Evolutionary conservation across 2,888 invertebrate genomes (phyloP).

Genomic region (Lydus trimaculatus): DNA sequence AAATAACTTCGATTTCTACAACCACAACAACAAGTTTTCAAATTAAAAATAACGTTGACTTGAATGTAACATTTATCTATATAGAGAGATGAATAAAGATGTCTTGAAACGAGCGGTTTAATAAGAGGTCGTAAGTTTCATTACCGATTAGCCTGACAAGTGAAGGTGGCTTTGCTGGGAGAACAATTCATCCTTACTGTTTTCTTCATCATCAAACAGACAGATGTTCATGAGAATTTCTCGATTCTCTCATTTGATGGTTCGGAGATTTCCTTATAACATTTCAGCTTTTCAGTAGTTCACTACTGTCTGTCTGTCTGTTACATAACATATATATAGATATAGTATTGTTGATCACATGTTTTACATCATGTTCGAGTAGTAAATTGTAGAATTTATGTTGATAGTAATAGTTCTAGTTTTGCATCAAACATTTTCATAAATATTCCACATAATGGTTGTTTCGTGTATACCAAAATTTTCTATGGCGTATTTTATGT

Average conservation of each 20-base stretch:
- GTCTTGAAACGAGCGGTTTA: slow-evolving; percentile 32
- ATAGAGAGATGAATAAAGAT: slow-evolving; percentile 21
- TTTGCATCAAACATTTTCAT: neutral
- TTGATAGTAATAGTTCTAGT: neutral
- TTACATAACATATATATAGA: neutral
- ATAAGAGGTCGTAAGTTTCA: slow-evolving; percentile 35
- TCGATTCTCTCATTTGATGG: slow-evolving; percentile 24
- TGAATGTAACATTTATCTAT: too few relatives aligned
- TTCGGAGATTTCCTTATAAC: slow-evolving; percentile 9
- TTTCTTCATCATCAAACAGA: slow-evolving; percentile 13
- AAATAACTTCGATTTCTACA: neutral
- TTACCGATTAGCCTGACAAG: slow-evolving; percentile 38
- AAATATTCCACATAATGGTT: neutral
- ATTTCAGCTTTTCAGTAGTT: neutral
- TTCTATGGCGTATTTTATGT: neutral
- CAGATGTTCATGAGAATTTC: slow-evolving; percentile 25
- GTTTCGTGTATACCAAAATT: neutral
- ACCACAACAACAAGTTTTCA: neutral
- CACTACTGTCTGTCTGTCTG: neutral
- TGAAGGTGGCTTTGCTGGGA: slow-evolving; percentile 36
- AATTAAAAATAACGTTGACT: too few relatives aligned
- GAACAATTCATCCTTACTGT: slow-evolving; percentile 25
- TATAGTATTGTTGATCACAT: neutral
- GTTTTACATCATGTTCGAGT: neutral
- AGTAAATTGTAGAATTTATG: neutral